Conservation (phyloP, 2,113 vertebrate genomes). For the Erythrolamprus reginae region DNA sequence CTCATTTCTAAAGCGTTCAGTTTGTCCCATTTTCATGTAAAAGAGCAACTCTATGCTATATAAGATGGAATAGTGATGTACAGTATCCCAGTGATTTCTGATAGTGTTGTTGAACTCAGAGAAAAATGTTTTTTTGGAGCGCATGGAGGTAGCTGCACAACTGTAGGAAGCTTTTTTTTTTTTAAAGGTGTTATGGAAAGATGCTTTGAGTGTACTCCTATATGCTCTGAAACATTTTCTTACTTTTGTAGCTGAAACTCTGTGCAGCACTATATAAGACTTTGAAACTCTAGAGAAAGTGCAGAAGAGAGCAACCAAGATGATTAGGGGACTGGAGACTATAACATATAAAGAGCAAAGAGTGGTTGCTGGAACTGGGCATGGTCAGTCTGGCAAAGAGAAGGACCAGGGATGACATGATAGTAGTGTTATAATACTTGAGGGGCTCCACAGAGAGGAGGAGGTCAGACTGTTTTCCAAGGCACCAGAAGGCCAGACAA, state of each 20-base stretch:
- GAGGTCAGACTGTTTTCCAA: no score
- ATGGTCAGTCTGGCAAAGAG: no score
- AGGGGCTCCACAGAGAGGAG: no score
- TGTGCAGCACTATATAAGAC: neutral
- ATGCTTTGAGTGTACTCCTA: neutral
- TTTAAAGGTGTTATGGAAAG: neutral
- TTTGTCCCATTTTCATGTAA: neutral
- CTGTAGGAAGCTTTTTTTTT: neutral
- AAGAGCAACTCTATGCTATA: neutral
- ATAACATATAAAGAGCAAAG: no score
- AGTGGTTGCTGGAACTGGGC: no score
- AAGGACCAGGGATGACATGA: no score
- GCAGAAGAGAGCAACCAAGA: no score
- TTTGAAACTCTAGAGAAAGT: no score
- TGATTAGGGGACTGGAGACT: no score
- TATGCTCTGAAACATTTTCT: neutral
- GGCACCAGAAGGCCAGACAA: no score
- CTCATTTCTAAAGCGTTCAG: neutral
- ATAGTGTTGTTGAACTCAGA: neutral
- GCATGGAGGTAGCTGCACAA: neutral
- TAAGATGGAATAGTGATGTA: neutral
- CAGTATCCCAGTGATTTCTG: neutral
- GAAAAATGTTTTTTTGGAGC: neutral
- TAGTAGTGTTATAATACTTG: no score
- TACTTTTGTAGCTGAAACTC: neutral